Percentiles rank a stretch among this genome's conserved stretches.
These are phyloP conservation scores for Cavia aperea DNA, from an alignment of 2,113 vertebrate genomes.

Conservation along the genomic window DNA sequence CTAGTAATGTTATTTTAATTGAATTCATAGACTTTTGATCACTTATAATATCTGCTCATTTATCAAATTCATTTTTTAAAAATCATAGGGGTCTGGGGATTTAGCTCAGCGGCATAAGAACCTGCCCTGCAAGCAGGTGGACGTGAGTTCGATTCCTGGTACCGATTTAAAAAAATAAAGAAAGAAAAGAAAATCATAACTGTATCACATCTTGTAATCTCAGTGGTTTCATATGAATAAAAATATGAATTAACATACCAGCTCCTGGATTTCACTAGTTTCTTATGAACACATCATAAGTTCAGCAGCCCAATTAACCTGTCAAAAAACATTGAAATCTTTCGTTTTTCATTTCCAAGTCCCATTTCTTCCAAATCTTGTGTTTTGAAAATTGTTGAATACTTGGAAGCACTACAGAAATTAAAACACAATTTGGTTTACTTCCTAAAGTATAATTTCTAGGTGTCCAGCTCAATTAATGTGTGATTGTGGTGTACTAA, in stretches of 20 bases:
- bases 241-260: background rate
- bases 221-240: background rate
- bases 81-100: too few species aligned
- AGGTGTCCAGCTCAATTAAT: background rate
- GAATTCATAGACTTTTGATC: conserved; percentile 9
- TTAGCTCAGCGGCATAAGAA: too few species aligned
- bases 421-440: background rate
- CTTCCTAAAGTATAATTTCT: background rate
- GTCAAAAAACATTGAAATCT: background rate
- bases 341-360: conserved; percentile 6
- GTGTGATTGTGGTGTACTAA: background rate
- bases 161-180: too few species aligned
- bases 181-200: background rate
- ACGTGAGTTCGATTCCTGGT: too few species aligned
- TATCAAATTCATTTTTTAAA: background rate
- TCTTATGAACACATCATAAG: background rate
- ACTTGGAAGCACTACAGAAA: background rate
- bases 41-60: background rate
- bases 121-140: too few species aligned
- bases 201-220: background rate
- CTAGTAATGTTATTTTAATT: background rate
- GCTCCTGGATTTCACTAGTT: background rate
- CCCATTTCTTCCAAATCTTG: background rate
- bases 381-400: background rate
- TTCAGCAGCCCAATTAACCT: background rate